These are phyloP conservation scores for Tragelaphus strepsiceros DNA, from an alignment of 2,113 vertebrate species.

Conservation along the genomic window DNA sequence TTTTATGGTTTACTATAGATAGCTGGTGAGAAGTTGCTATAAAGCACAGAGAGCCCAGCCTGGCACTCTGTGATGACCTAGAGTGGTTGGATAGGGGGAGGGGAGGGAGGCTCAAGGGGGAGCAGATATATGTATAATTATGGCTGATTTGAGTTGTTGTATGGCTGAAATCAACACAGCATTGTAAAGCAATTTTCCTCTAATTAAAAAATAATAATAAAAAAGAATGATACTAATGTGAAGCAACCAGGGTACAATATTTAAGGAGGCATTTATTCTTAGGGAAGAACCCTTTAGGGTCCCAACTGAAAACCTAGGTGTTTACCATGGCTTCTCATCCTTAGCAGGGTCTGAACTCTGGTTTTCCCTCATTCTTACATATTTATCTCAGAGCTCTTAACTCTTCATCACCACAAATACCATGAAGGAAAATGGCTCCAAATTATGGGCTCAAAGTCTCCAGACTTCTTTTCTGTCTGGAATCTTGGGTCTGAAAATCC, in stretches of 20 bases:
- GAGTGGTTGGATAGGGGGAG: background rate
- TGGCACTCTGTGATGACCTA: background rate
- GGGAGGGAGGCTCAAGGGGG: background rate
- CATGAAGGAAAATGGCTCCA: background rate
- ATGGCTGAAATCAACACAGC: background rate
- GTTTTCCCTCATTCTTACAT: background rate
- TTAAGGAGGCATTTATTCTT: background rate
- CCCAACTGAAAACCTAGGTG: background rate
- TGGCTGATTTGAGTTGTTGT: background rate
- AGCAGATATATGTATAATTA: background rate
- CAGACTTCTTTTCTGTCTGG: background rate
- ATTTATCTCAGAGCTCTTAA: background rate
- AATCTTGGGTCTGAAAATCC: background rate
- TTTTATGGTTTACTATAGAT: background rate
- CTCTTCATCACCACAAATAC: background rate
- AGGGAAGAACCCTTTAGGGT: background rate
- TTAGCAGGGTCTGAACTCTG: background rate
- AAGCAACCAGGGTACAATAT: background rate
- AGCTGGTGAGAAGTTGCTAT: background rate
- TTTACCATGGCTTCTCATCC: background rate
- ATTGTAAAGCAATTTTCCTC: background rate
- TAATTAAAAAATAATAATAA: background rate
- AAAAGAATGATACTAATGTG: background rate
- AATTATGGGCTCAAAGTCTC: background rate
- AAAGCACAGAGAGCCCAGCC: background rate